Percentiles rank a stretch among this genome's conserved stretches.
phyloP scores from a whole-genome alignment of 2,797 vertebrate genomes.

The Pampus argenteus region DNA sequence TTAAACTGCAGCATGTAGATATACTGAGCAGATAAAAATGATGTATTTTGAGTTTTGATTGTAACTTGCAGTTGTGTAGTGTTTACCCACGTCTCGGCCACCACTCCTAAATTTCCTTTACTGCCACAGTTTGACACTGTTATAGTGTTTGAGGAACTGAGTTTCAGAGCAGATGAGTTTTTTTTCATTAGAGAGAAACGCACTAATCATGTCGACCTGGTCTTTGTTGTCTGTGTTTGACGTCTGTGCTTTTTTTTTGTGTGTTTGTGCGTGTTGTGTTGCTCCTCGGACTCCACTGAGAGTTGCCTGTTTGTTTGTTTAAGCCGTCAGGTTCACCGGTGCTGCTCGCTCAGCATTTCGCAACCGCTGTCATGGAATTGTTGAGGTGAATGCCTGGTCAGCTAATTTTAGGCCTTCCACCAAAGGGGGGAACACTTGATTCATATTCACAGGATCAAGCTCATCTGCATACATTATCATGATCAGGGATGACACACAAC shows the following conservation, averaged over 20 bases:
- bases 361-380: slow-evolving; percentile 13
- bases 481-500: slow-evolving; percentile 43
- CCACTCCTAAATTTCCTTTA: slow-evolving; percentile 61
- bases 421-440: slow-evolving; percentile 38
- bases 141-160: slow-evolving; percentile 10
- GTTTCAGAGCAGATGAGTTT: slow-evolving; percentile 29
- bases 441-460: slow-evolving; percentile 35
- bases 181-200: slow-evolving; percentile 19
- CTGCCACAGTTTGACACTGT: slow-evolving; percentile 11
- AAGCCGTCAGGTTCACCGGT: background rate
- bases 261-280: slow-evolving; percentile 2
- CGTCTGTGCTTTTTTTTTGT: slow-evolving; percentile 24
- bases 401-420: slow-evolving; percentile 52
- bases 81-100: slow-evolving; percentile 56
- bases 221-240: slow-evolving; percentile 42
- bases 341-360: slow-evolving; percentile 55
- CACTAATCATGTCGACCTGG: slow-evolving; percentile 25
- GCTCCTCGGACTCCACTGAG: slow-evolving; percentile 21
- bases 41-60: slow-evolving; percentile 68
- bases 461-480: slow-evolving; percentile 71
- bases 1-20: slow-evolving; percentile 52
- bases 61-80: slow-evolving; percentile 42
- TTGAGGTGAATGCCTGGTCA: slow-evolving; percentile 60
- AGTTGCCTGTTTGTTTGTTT: slow-evolving; percentile 35
- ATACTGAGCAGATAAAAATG: slow-evolving; percentile 67